Base-by-base conservation (phyloP, 2,888 invertebrate genomes). In the Brachylomia viminalis region DNA sequence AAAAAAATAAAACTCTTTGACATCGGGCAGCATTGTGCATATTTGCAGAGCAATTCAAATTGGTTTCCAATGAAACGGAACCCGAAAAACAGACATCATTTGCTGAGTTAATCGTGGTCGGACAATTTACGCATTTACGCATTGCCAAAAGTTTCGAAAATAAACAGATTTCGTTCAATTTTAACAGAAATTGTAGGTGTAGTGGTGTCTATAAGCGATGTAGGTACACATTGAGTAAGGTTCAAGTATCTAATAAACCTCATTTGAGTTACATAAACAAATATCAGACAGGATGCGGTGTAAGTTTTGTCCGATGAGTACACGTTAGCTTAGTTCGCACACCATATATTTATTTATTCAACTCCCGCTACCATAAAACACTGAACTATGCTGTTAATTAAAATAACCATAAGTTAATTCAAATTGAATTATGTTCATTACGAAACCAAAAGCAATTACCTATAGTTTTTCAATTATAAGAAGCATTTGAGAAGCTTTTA, bases 251-350 rank as follows among this genome's bases (percentile, higher is more conserved):
- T 66, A 80, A 75, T 79, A 75, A 71, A 76, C 69, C 75, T 65
- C 74, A 75, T 75, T 73, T 61, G 68, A 62, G 72, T 79, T 77
- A 75, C 67, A 79, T 80, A 73, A 80, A 83, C 74, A 85, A 87
- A 87, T 77, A 83, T 73, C 61, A 75, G 27, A 84, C 83, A 80
- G 83, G 81, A 87, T 83, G 83, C 77, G 78, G 72, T 76, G 76
- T 76, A 80, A 75, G 72, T 83, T 79, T 74, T 79, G 77, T 82
- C 65, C 64, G 79, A 54, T 67, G 54, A 69, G 62, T 71, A 65
- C 80, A 76, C 52, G 52, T 67, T 71, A 54, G 77, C 65, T 79
- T 77, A 79, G 54, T 69, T 68, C 33, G 47, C 30, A 42, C n/a
- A 62, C 11, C 20, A 30, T 23, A 20, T 58, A 54, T 45, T 47